A percentile compares a stretch with the other conserved stretches of the same genome.
Evolutionary conservation across 2,113 vertebrate species (phyloP).

Genomic region (Phodopus roborovskii): DNA sequence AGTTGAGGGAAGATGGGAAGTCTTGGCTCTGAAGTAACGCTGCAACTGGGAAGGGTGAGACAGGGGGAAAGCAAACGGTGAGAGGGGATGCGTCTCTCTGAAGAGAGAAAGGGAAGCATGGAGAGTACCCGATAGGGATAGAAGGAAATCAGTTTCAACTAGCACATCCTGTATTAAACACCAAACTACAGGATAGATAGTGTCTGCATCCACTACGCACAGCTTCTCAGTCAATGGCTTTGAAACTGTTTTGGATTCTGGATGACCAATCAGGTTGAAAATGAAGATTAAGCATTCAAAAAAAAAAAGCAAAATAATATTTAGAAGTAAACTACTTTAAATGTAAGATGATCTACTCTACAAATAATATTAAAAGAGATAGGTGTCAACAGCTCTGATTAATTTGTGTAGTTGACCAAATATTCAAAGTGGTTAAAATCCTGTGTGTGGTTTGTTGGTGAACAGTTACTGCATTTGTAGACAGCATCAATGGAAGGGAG

Average conservation of each 20-base stretch:
- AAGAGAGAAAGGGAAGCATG: not conserved
- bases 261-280: not conserved
- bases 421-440: not conserved
- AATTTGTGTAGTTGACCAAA: not conserved
- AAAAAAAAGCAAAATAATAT: conserved; percentile 13
- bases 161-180: no score
- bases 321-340: not conserved
- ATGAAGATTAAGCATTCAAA: not conserved
- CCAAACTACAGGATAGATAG: not conserved
- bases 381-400: no score
- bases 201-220: not conserved
- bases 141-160: not conserved
- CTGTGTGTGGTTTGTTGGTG: not conserved
- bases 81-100: no score
- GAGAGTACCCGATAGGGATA: no score
- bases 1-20: not conserved
- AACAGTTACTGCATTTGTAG: not conserved
- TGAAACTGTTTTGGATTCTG: no score
- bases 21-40: not conserved
- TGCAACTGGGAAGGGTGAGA: not conserved
- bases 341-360: not conserved
- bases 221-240: not conserved
- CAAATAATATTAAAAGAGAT: not conserved
- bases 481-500: not conserved
- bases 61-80: not conserved